phyloP scores from a whole-genome alignment of 2,888 invertebrate genomes.

The Himalopsyche kuldschensis region DNA sequence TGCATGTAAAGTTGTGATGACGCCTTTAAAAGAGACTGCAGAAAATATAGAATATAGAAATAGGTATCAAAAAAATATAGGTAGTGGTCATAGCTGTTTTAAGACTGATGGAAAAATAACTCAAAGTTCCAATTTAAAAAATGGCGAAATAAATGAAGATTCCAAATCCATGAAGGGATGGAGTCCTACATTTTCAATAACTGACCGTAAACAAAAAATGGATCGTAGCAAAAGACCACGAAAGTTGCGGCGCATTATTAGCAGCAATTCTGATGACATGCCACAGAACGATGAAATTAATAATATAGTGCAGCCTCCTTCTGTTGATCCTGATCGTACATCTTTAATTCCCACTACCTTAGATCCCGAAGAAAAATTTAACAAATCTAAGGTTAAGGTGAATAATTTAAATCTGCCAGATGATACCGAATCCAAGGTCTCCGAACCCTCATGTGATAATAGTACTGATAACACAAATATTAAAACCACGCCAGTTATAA shows the following conservation, averaged over 20 bases:
- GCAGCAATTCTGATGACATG: not conserved
- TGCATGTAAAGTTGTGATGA: slow-evolving; percentile 44
- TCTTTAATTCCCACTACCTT: not conserved
- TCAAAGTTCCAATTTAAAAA: not conserved
- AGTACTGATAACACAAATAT: no score
- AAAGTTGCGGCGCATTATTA: not conserved
- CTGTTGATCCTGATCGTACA: no score
- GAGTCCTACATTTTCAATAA: not conserved
- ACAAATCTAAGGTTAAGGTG: not conserved
- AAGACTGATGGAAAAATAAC: not conserved
- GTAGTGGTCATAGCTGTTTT: not conserved
- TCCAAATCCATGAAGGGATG: not conserved
- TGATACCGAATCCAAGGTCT: no score
- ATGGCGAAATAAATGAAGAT: not conserved
- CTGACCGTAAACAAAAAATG: not conserved
- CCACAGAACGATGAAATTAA: not conserved
- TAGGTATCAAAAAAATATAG: not conserved
- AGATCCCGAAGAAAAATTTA: not conserved
- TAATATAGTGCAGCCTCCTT: not conserved
- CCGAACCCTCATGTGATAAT: no score
- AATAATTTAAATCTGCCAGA: no score
- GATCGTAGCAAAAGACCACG: not conserved
- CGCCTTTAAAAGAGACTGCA: not conserved
- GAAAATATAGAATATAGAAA: not conserved
- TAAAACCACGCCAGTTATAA: not conserved